Evolutionary conservation across 2,113 vertebrate genomes (phyloP).

Genomic region (Callithrix jacchus): DNA sequence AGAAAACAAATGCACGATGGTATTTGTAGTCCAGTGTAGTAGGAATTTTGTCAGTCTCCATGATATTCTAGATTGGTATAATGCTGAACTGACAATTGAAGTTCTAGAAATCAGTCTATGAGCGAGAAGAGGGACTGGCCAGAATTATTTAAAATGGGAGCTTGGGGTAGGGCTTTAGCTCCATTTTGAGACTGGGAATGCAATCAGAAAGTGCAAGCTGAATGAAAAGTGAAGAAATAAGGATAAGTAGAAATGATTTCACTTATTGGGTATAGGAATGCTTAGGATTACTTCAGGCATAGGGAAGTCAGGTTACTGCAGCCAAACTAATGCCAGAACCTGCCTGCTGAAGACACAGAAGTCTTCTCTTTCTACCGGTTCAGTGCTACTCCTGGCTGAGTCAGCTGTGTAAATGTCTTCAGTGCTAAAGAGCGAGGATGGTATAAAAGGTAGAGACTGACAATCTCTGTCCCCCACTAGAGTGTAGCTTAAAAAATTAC

Average conservation of each 20-base stretch:
- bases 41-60: background rate
- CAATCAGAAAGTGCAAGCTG: background rate
- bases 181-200: background rate
- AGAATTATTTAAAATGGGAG: background rate
- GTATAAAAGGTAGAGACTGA: background rate
- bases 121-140: background rate
- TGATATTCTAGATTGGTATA: background rate
- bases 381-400: background rate
- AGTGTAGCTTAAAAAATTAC: background rate
- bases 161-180: background rate
- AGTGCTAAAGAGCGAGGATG: background rate
- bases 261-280: fast-evolving
- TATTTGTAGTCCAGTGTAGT: background rate
- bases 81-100: background rate
- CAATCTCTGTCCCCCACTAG: background rate
- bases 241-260: background rate
- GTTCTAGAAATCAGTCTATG: background rate
- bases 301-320: background rate
- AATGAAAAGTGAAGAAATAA: background rate
- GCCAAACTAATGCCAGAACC: background rate
- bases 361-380: background rate
- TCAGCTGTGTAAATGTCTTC: background rate
- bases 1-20: background rate
- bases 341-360: background rate
- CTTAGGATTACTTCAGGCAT: background rate